Percentiles rank a stretch among this genome's conserved stretches.
Conservation (phyloP, 2,113 vertebrate species). For the Fregata magnificens region DNA sequence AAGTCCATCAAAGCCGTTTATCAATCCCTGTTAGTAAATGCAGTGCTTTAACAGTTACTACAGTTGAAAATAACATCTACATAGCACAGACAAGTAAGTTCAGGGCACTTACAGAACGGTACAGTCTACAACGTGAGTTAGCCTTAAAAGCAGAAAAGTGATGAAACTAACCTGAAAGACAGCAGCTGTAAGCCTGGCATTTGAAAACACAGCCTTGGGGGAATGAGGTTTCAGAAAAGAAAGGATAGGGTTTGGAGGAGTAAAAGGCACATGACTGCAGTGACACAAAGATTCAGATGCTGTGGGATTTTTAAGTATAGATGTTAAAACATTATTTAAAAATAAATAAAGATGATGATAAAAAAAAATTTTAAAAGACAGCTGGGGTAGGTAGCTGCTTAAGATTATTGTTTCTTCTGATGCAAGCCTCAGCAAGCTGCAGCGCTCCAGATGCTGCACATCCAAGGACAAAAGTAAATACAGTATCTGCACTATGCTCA, state of each 20-base stretch:
- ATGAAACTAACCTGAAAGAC: not conserved
- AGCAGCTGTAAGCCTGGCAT: not conserved
- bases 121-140: not conserved
- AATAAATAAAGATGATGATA: not conserved
- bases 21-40: not conserved
- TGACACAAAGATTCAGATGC: not conserved
- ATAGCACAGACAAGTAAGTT: not conserved
- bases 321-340: not conserved
- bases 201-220: not conserved
- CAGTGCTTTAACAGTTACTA: not conserved
- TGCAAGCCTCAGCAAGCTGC: not conserved
- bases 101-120: not conserved
- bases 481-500: not conserved
- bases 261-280: not conserved
- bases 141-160: not conserved
- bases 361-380: not conserved
- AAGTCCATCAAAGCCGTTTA: not conserved
- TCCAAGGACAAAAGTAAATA: not conserved
- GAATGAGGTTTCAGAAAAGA: not conserved
- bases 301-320: not conserved
- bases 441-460: not conserved
- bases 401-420: not conserved
- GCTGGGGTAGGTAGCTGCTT: not conserved
- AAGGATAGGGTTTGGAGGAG: not conserved
- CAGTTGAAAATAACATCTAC: not conserved